phyloP scores from a whole-genome alignment of 2,113 vertebrate genomes.

The Bubo bubo region DNA sequence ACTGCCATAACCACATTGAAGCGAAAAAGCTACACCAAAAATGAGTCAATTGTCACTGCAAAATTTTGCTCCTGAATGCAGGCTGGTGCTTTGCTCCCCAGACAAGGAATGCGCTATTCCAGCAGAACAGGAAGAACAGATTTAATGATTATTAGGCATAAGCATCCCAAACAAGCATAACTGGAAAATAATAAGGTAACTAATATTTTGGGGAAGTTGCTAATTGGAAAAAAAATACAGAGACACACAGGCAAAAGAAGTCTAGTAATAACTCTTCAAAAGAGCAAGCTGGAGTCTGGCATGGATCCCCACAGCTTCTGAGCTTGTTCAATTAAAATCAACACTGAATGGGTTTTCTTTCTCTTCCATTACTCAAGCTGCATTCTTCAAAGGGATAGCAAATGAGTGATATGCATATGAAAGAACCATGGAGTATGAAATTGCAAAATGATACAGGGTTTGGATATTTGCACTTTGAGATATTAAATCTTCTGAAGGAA shows the following conservation, averaged over 20 bases:
- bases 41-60: neutral
- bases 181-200: neutral
- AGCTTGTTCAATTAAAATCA: conserved; percentile 56
- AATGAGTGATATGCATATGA: conserved; percentile 69
- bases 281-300: neutral
- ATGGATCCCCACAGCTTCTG: neutral
- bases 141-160: neutral
- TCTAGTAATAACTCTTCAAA: conserved; percentile 11
- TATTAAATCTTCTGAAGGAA: conserved; percentile 60
- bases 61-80: neutral
- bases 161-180: neutral
- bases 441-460: conserved; percentile 62
- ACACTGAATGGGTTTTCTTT: conserved; percentile 54
- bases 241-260: neutral
- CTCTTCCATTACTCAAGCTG: conserved; percentile 52
- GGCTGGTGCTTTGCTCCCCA: neutral
- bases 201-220: conserved; percentile 24
- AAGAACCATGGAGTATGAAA: conserved; percentile 55
- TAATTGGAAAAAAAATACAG: neutral
- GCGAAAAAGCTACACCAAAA: neutral
- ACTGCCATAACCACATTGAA: neutral
- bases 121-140: neutral
- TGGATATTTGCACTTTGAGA: conserved; percentile 62
- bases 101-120: neutral
- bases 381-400: conserved; percentile 55